Percentiles rank a stretch among this genome's conserved stretches.
Evolutionary conservation across 2,113 vertebrate genomes (phyloP).

Genomic region (Catagonus wagneri): DNA sequence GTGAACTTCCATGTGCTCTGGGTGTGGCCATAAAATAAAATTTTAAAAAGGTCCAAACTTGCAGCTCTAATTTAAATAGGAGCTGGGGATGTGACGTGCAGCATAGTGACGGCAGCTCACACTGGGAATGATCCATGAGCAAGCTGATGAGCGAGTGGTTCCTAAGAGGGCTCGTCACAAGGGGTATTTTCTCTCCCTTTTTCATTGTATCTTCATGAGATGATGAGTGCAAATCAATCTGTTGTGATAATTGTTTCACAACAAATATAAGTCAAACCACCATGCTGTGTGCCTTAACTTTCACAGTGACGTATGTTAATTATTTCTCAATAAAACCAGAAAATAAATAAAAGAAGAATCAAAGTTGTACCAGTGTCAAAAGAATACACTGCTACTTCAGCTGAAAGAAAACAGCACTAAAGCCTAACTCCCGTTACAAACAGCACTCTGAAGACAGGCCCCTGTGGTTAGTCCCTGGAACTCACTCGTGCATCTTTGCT

Average conservation of each 20-base stretch:
- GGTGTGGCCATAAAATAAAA: too few species aligned
- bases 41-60: too few species aligned
- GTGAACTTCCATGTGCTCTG: too few species aligned
- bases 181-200: not conserved
- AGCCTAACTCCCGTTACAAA: not conserved
- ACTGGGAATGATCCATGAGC: not conserved
- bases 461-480: not conserved
- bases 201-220: not conserved
- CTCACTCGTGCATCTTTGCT: too few species aligned
- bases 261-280: not conserved
- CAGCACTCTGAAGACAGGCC: not conserved
- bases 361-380: not conserved
- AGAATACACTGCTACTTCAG: not conserved
- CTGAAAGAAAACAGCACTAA: not conserved
- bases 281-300: not conserved
- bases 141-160: not conserved
- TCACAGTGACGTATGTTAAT: fast-evolving
- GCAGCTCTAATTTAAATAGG: too few species aligned
- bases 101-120: not conserved
- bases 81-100: too few species aligned
- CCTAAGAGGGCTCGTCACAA: not conserved
- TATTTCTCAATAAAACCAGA: not conserved
- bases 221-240: not conserved
- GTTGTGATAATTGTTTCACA: not conserved
- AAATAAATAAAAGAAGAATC: not conserved